Conservation (phyloP, 37 sponge, comb jelly and placozoan genomes). For the Corticium candelabrum region DNA sequence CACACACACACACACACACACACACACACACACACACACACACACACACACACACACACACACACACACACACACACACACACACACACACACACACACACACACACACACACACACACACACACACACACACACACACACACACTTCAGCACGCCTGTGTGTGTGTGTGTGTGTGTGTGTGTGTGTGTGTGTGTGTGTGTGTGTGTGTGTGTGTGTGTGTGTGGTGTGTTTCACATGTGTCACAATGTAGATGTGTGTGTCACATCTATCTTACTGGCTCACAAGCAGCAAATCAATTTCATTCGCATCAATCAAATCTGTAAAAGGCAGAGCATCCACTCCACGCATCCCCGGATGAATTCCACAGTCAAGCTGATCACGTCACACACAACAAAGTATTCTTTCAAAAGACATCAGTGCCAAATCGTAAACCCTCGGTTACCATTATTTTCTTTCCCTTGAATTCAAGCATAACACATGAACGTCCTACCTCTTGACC, state of each 20-base stretch:
- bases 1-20: constrained; percentile 5
- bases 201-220: no score
- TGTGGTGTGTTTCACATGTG: constrained; percentile 26
- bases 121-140: constrained; percentile 5
- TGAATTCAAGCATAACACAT: constrained; percentile 91
- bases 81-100: constrained; percentile 5
- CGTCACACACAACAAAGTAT: not conserved
- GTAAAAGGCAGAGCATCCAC: constrained; percentile 95
- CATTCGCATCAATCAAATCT: constrained; percentile 91
- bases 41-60: constrained; percentile 5
- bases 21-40: constrained; percentile 5
- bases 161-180: no score
- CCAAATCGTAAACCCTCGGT: constrained; percentile 9
- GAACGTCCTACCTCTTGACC: constrained; percentile 99
- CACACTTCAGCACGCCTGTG: not conserved
- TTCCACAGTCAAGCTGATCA: constrained; percentile 84
- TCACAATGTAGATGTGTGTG: constrained; percentile 86
- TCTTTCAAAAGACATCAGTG: not conserved
- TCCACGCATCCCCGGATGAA: constrained; percentile 92
- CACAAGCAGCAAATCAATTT: constrained; percentile 80
- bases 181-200: no score
- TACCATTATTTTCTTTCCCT: constrained; percentile 93
- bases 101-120: constrained; percentile 5
- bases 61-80: constrained; percentile 5
- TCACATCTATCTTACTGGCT: constrained; percentile 65